Evolutionary conservation across 2,113 vertebrate species (phyloP), one percentile per base, ranked within the genome.

Genomic region (Phalacrocorax carbo): DNA sequence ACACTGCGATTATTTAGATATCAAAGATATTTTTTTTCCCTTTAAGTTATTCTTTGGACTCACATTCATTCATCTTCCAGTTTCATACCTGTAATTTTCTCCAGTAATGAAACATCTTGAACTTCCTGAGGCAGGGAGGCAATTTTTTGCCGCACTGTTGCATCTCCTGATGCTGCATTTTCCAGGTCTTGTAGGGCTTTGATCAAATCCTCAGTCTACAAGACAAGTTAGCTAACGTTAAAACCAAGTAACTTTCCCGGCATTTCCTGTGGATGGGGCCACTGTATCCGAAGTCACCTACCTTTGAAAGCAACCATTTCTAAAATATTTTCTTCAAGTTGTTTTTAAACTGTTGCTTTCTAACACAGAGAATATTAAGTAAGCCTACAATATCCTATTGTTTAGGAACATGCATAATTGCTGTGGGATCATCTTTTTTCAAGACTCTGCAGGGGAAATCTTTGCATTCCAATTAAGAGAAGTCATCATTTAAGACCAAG

Each of bases 81-180:
- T 60, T 65, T 75, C 97, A 94, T 90, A 99, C 99, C 99, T 95
- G 99, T 99, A 91, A 99, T 99, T 97, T 99, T 99, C 98, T 99
- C 99, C 84, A 99, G 96, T 18, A 99, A 97, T 9, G 99, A 99
- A 70, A 99, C 99, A 55, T 99, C 99, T 76, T 99, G 99, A 27
- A 99, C 99, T 97, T 99, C 99, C 97, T 99, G 99, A 30, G 99
- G 99, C 92, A 99, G 97, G 3, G 99, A 99, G 49, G 99, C 99
- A 54, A 99, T 99, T 96, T 99, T 99, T 97, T 99, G 99, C 86
- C 99, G 98, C 69, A 99, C 99, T 1, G 99, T 99, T 9, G 99
- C 99, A 30, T 99, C 99, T 5, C 99, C 99, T 5, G 99, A 99
- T 1, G 99, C 99, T 9, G 99, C 99, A 17, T 99, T 99, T 97